phyloP scores from a whole-genome alignment of 2,113 vertebrate genomes.

The Oreochromis tanganicae region DNA sequence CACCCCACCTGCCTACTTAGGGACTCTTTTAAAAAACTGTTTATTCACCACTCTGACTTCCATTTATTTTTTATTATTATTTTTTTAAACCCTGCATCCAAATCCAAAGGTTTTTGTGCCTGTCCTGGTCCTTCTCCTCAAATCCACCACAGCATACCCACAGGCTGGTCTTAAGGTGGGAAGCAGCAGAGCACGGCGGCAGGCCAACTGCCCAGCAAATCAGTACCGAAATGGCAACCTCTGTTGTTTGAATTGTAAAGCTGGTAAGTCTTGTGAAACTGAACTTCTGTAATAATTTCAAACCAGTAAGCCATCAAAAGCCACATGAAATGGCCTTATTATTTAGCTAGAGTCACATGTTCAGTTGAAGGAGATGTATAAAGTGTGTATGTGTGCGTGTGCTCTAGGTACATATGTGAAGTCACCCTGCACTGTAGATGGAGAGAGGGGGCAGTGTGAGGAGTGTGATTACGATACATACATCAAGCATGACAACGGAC shows the following conservation, averaged over 20 bases:
- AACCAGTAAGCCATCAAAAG: neutral
- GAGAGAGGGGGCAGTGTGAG: conserved; percentile 31
- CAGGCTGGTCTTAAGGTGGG: neutral
- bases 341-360: neutral
- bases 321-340: neutral
- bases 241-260: conserved; percentile 68
- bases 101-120: neutral
- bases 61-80: fast-evolving
- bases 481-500: conserved; percentile 38
- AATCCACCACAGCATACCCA: neutral
- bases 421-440: neutral
- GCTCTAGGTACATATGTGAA: conserved; percentile 44
- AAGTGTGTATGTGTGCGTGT: fast-evolving
- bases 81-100: neutral
- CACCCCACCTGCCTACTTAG: neutral
- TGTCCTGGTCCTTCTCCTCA: neutral
- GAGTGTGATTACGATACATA: conserved; percentile 39
- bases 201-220: neutral
- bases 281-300: neutral
- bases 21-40: neutral
- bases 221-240: conserved; percentile 15
- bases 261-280: conserved; percentile 48
- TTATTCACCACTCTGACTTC: neutral
- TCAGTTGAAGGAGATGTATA: neutral
- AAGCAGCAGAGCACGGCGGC: neutral